phyloP scores from a whole-genome alignment of 2,113 vertebrate genomes.

The Menura novaehollandiae region DNA sequence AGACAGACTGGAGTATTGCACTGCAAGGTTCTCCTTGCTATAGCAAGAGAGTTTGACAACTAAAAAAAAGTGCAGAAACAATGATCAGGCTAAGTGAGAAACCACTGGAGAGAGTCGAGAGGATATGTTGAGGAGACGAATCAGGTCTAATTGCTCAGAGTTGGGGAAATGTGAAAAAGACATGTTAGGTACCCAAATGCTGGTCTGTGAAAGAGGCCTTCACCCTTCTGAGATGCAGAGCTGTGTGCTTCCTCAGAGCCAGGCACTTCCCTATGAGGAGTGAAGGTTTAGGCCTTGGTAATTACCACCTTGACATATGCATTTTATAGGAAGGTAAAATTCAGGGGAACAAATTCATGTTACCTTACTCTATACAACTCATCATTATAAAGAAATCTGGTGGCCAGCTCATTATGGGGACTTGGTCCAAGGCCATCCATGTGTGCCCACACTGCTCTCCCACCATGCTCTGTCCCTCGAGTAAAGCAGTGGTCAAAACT shows the following conservation, averaged over 20 bases:
- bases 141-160: not conserved
- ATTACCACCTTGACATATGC: not conserved
- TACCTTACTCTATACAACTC: not conserved
- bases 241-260: not conserved
- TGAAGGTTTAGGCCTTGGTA: not conserved
- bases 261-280: not conserved
- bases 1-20: not conserved
- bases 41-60: not conserved
- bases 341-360: not conserved
- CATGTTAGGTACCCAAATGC: not conserved
- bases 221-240: not conserved
- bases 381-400: not conserved
- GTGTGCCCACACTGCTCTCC: not conserved
- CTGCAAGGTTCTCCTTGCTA: not conserved
- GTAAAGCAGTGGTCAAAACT: not conserved
- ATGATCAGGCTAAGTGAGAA: not conserved
- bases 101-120: not conserved
- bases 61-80: not conserved
- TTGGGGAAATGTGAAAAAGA: not conserved
- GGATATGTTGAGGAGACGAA: not conserved
- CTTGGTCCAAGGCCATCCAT: too few species aligned
- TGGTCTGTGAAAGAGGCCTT: not conserved
- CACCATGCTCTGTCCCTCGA: fast-evolving
- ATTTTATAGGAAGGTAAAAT: not conserved
- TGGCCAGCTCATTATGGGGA: not conserved